Percentiles rank a stretch among this genome's conserved stretches.
Evolutionary conservation across 2,797 vertebrate species (phyloP).

Genomic region (Nannoperca australis): DNA sequence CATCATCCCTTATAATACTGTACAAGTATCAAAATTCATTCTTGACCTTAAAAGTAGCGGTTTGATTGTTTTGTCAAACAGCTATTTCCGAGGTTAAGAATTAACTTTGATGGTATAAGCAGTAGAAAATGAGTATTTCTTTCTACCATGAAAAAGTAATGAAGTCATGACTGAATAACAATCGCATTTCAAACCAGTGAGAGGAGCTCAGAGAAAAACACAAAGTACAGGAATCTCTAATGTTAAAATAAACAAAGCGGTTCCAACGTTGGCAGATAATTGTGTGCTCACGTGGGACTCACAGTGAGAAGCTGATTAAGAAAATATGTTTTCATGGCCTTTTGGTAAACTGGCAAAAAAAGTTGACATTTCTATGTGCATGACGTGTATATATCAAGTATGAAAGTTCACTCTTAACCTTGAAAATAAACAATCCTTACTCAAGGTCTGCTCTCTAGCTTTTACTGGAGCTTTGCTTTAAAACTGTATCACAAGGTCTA

Average conservation of each 20-base stretch:
- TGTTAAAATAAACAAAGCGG: too few species aligned
- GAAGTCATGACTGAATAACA: background rate
- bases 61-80: background rate
- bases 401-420: background rate
- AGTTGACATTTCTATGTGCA: background rate
- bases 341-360: too few species aligned
- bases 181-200: too few species aligned
- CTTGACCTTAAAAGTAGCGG: background rate
- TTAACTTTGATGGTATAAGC: background rate
- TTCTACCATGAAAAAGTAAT: background rate
- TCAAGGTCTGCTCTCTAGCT: background rate
- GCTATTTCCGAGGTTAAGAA: background rate
- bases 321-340: background rate
- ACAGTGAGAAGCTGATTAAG: background rate
- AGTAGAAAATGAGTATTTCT: background rate
- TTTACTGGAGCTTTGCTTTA: background rate
- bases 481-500: background rate
- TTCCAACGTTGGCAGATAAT: too few species aligned
- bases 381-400: background rate
- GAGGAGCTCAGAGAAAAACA: too few species aligned
- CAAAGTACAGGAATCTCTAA: too few species aligned
- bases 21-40: background rate
- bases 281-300: background rate
- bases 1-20: background rate
- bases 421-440: background rate